A percentile compares a stretch with the other conserved stretches of the same genome.
Evolutionary conservation across 2,888 invertebrate genomes (phyloP).

Genomic region (Plutella xylostella): DNA sequence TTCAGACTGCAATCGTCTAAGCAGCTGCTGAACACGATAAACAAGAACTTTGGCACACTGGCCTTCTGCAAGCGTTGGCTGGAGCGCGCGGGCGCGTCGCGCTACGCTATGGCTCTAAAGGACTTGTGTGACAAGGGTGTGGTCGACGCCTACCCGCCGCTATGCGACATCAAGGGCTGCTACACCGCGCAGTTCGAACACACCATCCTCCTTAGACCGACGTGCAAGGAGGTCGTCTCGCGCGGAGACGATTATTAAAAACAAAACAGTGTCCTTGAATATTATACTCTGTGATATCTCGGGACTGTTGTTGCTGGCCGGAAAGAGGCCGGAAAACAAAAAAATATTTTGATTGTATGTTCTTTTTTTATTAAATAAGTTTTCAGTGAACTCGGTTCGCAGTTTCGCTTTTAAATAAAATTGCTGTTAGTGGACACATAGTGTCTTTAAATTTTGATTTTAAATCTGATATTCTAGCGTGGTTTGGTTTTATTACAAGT

Average conservation of each 20-base stretch:
- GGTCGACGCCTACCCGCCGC: slow-evolving; percentile 98
- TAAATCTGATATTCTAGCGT: too few relatives aligned
- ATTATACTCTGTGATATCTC: too few relatives aligned
- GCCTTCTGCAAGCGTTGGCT: slow-evolving; percentile 99
- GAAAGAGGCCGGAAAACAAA: too few relatives aligned
- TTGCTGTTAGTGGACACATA: too few relatives aligned
- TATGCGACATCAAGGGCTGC: slow-evolving; percentile 96
- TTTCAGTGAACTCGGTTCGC: too few relatives aligned
- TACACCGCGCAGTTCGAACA: slow-evolving; percentile 99
- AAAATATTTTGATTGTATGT: background rate
- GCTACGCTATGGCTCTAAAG: slow-evolving; percentile 98
- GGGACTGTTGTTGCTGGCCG: too few relatives aligned
- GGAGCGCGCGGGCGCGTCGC: slow-evolving; percentile 95
- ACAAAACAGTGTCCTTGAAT: too few relatives aligned
- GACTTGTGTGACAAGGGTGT: slow-evolving; percentile 98
- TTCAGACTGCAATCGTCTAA: slow-evolving; percentile 91
- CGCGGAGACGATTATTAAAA: slow-evolving; percentile 94
- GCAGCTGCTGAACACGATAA: slow-evolving; percentile 89
- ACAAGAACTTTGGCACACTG: slow-evolving; percentile 96
- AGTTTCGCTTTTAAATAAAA: too few relatives aligned
- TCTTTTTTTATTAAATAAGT: too few relatives aligned
- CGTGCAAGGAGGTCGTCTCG: slow-evolving; percentile 98
- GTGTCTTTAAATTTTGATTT: too few relatives aligned
- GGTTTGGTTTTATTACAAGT: too few relatives aligned
- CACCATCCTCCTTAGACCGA: slow-evolving; percentile 95